Percentiles rank a stretch among this genome's conserved stretches.
These are phyloP conservation scores for Callimico goeldii DNA, from an alignment of 2,797 vertebrate genomes.

Conservation along the genomic window DNA sequence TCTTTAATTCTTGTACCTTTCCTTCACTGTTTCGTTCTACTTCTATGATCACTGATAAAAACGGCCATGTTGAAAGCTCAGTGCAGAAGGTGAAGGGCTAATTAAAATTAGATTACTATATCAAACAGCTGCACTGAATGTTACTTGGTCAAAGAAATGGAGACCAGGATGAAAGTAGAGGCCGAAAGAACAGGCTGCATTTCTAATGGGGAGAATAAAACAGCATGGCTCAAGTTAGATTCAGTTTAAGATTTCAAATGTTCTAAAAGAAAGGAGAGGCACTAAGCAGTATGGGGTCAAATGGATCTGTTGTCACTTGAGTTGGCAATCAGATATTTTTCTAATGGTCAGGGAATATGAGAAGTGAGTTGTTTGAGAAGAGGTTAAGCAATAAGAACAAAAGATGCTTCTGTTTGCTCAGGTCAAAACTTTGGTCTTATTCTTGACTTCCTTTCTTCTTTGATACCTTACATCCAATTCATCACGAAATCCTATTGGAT, in stretches of 20 bases:
- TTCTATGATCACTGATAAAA: background rate
- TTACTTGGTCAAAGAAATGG: background rate
- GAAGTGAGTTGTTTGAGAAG: background rate
- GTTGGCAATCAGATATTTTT: background rate
- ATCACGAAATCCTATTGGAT: background rate
- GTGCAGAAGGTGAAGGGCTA: background rate
- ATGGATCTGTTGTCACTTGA: background rate
- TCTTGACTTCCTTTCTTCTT: background rate
- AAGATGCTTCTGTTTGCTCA: background rate
- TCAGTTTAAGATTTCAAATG: background rate
- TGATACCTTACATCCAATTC: background rate
- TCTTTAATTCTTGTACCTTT: background rate
- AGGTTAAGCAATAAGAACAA: background rate
- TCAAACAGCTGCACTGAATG: background rate
- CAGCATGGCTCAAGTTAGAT: background rate
- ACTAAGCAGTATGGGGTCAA: background rate
- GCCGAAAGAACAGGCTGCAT: background rate
- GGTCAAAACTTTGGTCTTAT: background rate
- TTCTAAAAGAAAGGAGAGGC: background rate
- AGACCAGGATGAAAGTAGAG: background rate
- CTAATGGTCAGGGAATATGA: background rate
- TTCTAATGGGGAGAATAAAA: background rate
- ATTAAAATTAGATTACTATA: background rate
- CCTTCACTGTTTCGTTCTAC: background rate
- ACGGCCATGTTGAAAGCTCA: background rate